Percentiles rank a stretch among this genome's conserved stretches.
These are phyloP conservation scores for Leucoraja erinaceus DNA, from an alignment of 2,113 vertebrate species.

Conservation along the genomic window DNA sequence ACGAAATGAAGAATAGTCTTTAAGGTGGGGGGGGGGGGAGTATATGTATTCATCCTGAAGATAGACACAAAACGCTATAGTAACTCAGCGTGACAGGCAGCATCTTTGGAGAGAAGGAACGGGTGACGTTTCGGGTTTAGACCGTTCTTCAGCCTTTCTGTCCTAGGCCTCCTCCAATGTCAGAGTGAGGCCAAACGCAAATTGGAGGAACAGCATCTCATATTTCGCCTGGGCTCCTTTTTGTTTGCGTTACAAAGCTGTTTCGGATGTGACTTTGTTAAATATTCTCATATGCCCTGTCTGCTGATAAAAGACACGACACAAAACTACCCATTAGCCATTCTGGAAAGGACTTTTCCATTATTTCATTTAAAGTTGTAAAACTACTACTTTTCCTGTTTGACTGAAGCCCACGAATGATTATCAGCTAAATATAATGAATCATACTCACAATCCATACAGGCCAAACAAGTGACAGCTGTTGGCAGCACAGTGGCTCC, in stretches of 20 bases:
- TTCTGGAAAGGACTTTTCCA: background rate
- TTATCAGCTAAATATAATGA: conserved; percentile 23
- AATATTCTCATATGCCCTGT: background rate
- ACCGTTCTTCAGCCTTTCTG: too few species aligned
- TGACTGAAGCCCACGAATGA: background rate
- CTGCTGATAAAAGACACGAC: background rate
- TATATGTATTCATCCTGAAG: too few species aligned
- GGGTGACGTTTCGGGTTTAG: too few species aligned
- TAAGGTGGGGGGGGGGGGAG: too few species aligned
- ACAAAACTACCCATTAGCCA: background rate
- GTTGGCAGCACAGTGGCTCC: background rate
- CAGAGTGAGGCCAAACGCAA: too few species aligned
- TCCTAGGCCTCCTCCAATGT: too few species aligned
- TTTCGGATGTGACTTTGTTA: background rate
- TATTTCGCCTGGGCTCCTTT: too few species aligned
- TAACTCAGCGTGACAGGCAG: too few species aligned
- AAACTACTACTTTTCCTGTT: background rate
- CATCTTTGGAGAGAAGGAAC: too few species aligned
- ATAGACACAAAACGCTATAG: too few species aligned
- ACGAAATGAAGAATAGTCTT: background rate
- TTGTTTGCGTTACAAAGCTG: background rate
- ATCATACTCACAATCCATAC: background rate
- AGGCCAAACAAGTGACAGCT: background rate
- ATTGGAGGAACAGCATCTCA: too few species aligned
- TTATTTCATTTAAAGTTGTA: background rate